phyloP scores from a whole-genome alignment of 1,140 invertebrate genomes.

The Bombus confusus region DNA sequence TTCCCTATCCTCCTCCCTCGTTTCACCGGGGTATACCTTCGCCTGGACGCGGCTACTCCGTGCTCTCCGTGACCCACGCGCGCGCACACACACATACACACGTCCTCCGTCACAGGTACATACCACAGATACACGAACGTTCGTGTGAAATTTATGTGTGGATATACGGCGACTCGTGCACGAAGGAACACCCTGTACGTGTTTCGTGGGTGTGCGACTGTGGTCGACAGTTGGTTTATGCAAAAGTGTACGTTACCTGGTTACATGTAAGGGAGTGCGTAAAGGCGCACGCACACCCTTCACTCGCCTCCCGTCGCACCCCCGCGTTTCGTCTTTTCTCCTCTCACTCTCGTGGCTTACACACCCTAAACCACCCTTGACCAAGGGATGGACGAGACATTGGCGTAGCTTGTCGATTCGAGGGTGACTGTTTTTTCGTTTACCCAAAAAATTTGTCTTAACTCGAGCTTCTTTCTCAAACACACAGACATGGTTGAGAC shows the following conservation, averaged over 20 bases:
- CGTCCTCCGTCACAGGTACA: not conserved
- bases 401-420: constrained; percentile 63
- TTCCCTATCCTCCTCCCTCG: not conserved
- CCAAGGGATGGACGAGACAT: constrained; percentile 65
- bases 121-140: not conserved
- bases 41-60: constrained; percentile 55
- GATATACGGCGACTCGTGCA: not conserved
- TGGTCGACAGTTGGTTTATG: constrained; percentile 38
- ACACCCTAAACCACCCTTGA: constrained; percentile 60
- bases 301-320: not conserved
- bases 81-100: not conserved
- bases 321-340: constrained; percentile 36
- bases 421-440: not conserved
- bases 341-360: constrained; percentile 35
- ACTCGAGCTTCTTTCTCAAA: not conserved
- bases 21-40: constrained; percentile 40
- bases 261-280: constrained; percentile 37
- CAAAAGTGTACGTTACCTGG: constrained; percentile 54
- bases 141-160: constrained; percentile 30
- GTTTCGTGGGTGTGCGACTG: not conserved
- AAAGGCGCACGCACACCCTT: constrained; percentile 35
- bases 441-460: not conserved
- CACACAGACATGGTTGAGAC: not conserved
- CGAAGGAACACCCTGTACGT: not conserved
- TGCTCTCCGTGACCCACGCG: not conserved